A percentile compares a stretch with the other conserved stretches of the same genome.
Conservation (phyloP, 2,113 vertebrate species). For the Periophthalmus modestus region DNA sequence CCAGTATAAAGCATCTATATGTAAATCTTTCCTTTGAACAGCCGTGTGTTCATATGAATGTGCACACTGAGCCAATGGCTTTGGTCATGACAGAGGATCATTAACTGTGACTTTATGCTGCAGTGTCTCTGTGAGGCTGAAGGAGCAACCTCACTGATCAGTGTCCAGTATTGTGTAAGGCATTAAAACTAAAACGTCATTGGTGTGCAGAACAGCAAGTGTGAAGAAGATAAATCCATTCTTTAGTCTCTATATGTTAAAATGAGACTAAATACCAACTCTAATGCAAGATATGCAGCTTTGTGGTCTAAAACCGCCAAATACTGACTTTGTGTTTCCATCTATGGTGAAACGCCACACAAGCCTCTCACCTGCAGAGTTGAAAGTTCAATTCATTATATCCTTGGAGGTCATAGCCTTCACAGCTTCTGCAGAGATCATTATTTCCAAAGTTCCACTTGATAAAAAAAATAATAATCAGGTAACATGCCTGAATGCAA, state of each 20-base stretch:
- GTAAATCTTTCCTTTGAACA: slow-evolving; percentile 2
- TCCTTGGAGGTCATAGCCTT: too few species aligned
- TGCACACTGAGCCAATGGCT: slow-evolving; percentile 23
- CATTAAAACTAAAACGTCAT: not conserved
- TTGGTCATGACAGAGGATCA: slow-evolving; percentile 33
- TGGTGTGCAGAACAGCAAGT: not conserved
- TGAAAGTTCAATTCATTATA: too few species aligned
- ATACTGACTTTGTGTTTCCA: not conserved
- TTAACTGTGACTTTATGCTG: slow-evolving; percentile 34
- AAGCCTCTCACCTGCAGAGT: not conserved
- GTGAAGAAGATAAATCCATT: not conserved
- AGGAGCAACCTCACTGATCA: not conserved
- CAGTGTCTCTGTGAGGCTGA: slow-evolving; percentile 8
- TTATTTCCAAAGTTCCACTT: not conserved
- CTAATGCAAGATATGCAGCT: too few species aligned
- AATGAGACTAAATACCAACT: too few species aligned
- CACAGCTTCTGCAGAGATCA: not conserved
- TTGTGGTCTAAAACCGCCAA: too few species aligned
- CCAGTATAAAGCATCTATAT: not conserved
- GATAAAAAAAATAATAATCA: not conserved
- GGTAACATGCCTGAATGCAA: not conserved
- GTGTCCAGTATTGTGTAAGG: slow-evolving; percentile 6
- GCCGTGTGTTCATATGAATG: slow-evolving; percentile 16
- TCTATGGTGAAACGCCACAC: too few species aligned
- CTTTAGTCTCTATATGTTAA: not conserved